These are phyloP conservation scores for Morus bassanus DNA, from an alignment of 2,797 vertebrate species.

Conservation along the genomic window DNA sequence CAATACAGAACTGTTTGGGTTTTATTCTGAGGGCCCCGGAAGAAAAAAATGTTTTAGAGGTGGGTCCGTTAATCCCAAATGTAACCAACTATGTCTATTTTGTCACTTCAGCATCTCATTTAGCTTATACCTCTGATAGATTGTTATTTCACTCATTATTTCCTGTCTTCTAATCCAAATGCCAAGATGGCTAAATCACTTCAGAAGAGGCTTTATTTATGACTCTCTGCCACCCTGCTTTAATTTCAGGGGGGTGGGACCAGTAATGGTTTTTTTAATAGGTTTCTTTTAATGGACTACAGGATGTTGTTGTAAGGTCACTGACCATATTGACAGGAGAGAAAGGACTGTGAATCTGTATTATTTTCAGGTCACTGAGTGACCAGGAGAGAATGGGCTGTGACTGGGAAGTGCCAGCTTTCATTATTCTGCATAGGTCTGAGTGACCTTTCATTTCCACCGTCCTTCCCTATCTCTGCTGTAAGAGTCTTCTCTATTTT, in stretches of 20 bases:
- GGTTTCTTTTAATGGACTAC: conserved; percentile 27
- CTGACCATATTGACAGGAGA: neutral
- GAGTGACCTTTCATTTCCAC: conserved; percentile 1
- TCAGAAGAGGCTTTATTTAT: conserved; percentile 17
- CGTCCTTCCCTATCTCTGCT: neutral
- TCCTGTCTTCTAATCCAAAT: neutral
- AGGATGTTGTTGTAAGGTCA: conserved; percentile 37
- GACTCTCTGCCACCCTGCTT: neutral
- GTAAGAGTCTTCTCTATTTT: neutral
- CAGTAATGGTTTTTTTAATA: conserved; percentile 41
- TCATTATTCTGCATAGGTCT: neutral
- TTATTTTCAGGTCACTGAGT: conserved; percentile 34
- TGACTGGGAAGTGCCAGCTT: neutral
- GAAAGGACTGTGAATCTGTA: conserved; percentile 31
- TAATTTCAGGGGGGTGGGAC: conserved; percentile 10
- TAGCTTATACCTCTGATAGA: neutral
- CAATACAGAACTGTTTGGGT: neutral
- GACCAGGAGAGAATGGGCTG: conserved; percentile 1
- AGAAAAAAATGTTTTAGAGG: neutral
- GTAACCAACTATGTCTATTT: neutral
- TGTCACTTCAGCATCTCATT: neutral
- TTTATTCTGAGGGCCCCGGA: neutral
- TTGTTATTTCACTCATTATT: neutral
- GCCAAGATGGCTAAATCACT: neutral
- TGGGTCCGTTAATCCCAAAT: neutral